Base-by-base conservation (phyloP, 2,113 vertebrate genomes). In the Gallinago undulata region DNA sequence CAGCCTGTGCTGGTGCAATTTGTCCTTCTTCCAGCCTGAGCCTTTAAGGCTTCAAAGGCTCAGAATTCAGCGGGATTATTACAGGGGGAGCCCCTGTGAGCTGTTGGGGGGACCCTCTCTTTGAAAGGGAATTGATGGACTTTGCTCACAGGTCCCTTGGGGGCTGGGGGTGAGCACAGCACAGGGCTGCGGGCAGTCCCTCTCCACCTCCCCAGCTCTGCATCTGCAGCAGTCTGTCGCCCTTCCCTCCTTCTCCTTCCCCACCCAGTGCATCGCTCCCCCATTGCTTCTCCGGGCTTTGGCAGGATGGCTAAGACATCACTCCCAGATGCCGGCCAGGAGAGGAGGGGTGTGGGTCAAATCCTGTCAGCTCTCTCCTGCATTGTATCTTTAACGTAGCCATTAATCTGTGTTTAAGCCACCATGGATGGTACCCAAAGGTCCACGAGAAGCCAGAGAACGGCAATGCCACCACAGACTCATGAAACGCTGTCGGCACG, bases 401-500 rank as follows among this genome's bases (percentile, higher is more conserved):
- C 6, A 9, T 14, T 76, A 30, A 50, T 93, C 55, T 53, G 28
- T 39, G 24, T 25, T 83, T n/a, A 50, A 51, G 25, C 24, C 48
- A 66, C 13, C 51, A 55, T 43, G 35, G 11, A 23, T 0, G 1
- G 13, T 48, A 67, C 23, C 11, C 21, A 41, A 67, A 59, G 6
- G 10, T 69, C 43, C 0, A 0, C 17, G n/a, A 30, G 35, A 94
- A 82, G 39, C 63, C 1, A 0, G 9, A 66, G 80, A n/a, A 37
- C 10, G 8, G 7, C 3, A 2, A 47, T 39, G 53, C 33, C 18
- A 31, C 33, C 1, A 2, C 22, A 30, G 68, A 23, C 33, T 53
- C 27, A 63, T 6, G 37, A 57, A 67, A 63, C 0, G 2, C 41
- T 63, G 53, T 43, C 5, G 4, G 45, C 13, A 2, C 0, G 1